A percentile compares a stretch with the other conserved stretches of the same genome.
Evolutionary conservation across 2,797 vertebrate genomes (phyloP).

Genomic region (Acrocephalus scirpaceus): DNA sequence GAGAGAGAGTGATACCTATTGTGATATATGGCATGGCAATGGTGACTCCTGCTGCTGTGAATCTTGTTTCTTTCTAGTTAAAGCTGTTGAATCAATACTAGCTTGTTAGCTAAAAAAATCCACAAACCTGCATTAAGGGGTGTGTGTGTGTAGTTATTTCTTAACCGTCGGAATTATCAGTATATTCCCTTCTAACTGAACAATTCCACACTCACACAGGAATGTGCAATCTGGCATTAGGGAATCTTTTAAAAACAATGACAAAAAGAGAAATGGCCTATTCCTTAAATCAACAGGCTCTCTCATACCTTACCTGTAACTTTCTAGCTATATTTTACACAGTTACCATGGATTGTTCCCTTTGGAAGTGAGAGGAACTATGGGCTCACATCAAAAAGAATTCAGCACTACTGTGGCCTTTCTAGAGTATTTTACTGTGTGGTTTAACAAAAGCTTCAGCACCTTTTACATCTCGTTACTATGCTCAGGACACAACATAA

Average conservation of each 20-base stretch:
- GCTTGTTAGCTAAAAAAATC: background rate
- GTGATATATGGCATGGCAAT: background rate
- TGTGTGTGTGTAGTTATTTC: background rate
- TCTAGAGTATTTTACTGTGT: background rate
- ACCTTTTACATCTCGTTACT: background rate
- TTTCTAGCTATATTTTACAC: background rate
- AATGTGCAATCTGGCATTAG: background rate
- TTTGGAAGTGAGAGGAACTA: background rate
- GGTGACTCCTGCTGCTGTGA: background rate
- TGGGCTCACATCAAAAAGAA: background rate
- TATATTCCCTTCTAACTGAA: background rate
- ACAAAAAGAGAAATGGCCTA: background rate
- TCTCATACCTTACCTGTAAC: background rate
- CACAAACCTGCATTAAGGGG: background rate
- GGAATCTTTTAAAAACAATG: background rate
- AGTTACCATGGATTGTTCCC: background rate
- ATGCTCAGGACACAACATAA: background rate
- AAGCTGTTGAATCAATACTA: background rate
- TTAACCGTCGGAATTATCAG: background rate
- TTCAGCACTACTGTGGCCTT: background rate
- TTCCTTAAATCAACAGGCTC: background rate
- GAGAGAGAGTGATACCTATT: background rate
- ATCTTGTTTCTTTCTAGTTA: background rate
- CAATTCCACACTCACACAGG: background rate
- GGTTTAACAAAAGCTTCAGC: background rate